Percentiles rank a stretch among this genome's conserved stretches.
These are phyloP conservation scores for Parauchenoglanis punctatus DNA, from an alignment of 2,797 vertebrate species.

Conservation along the genomic window DNA sequence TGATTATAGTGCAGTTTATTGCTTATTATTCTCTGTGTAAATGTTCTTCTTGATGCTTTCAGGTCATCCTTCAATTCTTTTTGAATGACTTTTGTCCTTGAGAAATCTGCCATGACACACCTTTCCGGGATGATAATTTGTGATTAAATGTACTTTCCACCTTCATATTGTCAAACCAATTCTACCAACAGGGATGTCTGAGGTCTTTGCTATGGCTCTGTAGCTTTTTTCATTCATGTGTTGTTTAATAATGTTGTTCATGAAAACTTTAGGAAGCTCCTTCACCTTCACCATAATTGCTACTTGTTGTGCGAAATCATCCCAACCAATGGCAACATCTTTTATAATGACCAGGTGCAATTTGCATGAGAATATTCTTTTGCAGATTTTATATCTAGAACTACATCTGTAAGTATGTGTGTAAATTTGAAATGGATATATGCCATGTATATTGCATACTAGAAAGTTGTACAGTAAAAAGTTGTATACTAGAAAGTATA, in stretches of 20 bases:
- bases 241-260: not conserved
- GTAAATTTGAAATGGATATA: not conserved
- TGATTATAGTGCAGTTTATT: not conserved
- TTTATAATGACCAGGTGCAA: not conserved
- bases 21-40: not conserved
- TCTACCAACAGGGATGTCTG: not conserved
- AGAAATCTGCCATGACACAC: not conserved
- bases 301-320: not conserved
- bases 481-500: not conserved
- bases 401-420: not conserved
- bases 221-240: not conserved
- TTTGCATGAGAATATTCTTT: not conserved
- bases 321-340: not conserved
- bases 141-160: not conserved
- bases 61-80: not conserved
- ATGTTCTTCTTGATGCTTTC: not conserved
- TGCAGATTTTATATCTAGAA: not conserved
- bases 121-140: not conserved
- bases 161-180: not conserved
- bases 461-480: too few species aligned
- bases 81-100: not conserved
- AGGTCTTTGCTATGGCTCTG: not conserved
- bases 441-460: too few species aligned
- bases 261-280: not conserved
- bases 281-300: not conserved